Evolutionary conservation across 2,113 vertebrate genomes (phyloP).

Genomic region (Asarcornis scutulata): DNA sequence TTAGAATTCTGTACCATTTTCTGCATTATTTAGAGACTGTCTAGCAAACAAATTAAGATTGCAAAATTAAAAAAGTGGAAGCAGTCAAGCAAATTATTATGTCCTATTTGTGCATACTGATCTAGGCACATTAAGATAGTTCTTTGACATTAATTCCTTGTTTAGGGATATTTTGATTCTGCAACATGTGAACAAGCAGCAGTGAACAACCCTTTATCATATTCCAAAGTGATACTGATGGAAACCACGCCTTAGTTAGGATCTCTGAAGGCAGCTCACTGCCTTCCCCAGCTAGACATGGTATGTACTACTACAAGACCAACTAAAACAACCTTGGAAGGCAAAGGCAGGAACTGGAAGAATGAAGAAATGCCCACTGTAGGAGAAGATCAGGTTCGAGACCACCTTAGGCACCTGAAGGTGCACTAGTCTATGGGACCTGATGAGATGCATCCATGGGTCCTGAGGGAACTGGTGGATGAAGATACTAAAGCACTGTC

Average conservation of each 20-base stretch:
- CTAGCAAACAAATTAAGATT: background rate
- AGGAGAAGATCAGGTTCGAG: too few species aligned
- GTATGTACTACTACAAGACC: fast-evolving
- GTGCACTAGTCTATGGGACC: too few species aligned
- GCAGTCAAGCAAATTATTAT: background rate
- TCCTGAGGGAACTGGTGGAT: too few species aligned
- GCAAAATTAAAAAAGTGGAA: background rate
- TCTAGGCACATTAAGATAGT: background rate
- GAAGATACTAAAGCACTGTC: too few species aligned
- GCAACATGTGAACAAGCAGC: background rate
- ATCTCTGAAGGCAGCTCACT: background rate
- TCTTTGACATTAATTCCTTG: background rate
- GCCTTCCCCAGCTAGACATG: background rate
- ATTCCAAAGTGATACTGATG: background rate
- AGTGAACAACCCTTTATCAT: background rate
- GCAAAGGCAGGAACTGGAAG: too few species aligned
- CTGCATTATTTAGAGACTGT: background rate
- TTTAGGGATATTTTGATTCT: background rate
- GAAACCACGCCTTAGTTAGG: background rate
- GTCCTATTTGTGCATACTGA: background rate
- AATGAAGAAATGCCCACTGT: too few species aligned
- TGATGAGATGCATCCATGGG: too few species aligned
- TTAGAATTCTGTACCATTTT: background rate
- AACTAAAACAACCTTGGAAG: background rate
- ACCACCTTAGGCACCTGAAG: too few species aligned